Evolutionary conservation across 2,797 vertebrate genomes (phyloP).

Genomic region (Ambastaia sidthimunki): DNA sequence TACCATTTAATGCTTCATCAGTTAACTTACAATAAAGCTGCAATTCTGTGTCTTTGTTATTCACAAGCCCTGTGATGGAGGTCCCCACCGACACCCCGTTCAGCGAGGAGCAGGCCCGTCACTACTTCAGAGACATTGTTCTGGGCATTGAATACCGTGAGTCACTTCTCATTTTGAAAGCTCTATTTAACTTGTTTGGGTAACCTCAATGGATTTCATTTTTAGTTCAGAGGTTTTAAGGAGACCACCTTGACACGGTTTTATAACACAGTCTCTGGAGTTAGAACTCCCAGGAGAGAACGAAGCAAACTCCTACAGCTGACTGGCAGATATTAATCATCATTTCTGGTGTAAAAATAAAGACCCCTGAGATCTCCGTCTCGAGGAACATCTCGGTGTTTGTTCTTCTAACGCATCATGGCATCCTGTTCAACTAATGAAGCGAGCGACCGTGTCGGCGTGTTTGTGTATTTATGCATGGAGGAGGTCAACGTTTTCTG

Average conservation of each 20-base stretch:
- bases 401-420: constrained; percentile 36
- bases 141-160: constrained; percentile 97
- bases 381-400: constrained; percentile 10
- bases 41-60: constrained; percentile 1
- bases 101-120: constrained; percentile 87
- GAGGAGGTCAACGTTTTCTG: constrained; percentile 1
- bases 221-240: constrained; percentile 10
- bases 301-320: constrained; percentile 9
- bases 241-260: constrained; percentile 37
- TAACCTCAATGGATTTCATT: neutral
- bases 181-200: neutral
- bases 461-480: constrained; percentile 17
- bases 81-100: constrained; percentile 89
- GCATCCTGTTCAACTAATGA: constrained; percentile 29
- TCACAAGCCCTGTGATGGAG: constrained; percentile 92
- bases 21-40: neutral
- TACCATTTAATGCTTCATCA: neutral
- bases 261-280: constrained; percentile 3
- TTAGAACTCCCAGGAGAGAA: neutral
- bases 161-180: constrained; percentile 67
- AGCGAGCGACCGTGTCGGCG: constrained; percentile 8
- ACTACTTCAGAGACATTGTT: constrained; percentile 92
- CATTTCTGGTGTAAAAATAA: constrained; percentile 37
- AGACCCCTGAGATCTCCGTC: constrained; percentile 11
- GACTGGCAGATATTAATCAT: constrained; percentile 17